Conservation (phyloP, 2,113 vertebrate genomes). For the Hippotragus niger region DNA sequence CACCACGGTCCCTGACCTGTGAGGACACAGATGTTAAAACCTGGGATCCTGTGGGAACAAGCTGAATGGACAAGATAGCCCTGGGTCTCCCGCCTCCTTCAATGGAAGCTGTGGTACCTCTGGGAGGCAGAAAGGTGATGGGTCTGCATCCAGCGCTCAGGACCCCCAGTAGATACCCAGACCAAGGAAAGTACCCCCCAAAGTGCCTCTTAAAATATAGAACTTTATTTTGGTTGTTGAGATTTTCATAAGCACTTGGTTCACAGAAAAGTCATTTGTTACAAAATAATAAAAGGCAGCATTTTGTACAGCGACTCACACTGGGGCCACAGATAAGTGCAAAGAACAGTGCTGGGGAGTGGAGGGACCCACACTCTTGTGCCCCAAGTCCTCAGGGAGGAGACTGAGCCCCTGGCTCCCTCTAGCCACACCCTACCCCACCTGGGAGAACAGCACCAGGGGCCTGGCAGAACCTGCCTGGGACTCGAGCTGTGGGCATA, state of each 20-base stretch:
- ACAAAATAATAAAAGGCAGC: slow-evolving; percentile 67
- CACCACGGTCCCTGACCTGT: accelerated
- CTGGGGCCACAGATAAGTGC: slow-evolving; percentile 46
- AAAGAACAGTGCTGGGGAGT: background rate
- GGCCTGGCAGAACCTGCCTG: background rate
- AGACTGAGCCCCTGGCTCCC: background rate
- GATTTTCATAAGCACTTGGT: slow-evolving; percentile 51
- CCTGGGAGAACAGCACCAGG: slow-evolving; percentile 54
- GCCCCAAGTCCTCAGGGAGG: background rate
- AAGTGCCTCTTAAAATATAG: slow-evolving; percentile 62
- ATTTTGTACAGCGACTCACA: slow-evolving; percentile 64
- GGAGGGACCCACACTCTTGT: background rate
- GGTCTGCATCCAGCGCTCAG: background rate
- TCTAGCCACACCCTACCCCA: background rate
- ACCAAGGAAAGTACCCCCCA: background rate
- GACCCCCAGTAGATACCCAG: background rate
- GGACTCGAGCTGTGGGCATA: background rate
- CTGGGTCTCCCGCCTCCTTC: background rate
- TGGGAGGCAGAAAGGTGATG: background rate
- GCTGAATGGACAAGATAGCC: background rate
- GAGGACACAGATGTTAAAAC: background rate
- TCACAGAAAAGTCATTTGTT: slow-evolving; percentile 63
- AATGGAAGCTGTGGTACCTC: too few relatives aligned
- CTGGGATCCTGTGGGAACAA: background rate
- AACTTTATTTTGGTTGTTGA: slow-evolving; percentile 71